Evolutionary conservation across 2,797 vertebrate species (phyloP).

Genomic region (Hydrophis major): DNA sequence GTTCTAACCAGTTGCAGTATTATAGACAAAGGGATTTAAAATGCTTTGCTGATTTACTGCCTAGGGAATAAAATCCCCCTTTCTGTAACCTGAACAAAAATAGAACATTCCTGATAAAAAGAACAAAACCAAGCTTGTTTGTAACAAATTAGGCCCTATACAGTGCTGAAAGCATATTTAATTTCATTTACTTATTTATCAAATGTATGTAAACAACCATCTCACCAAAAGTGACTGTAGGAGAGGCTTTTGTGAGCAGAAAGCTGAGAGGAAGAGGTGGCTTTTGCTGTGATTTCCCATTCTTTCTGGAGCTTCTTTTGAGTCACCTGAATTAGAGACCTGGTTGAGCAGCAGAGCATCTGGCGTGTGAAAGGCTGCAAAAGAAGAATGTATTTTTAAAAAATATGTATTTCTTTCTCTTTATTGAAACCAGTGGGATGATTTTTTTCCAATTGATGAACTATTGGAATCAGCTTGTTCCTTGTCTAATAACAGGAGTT

Average conservation of each 20-base stretch:
- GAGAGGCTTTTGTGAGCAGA: background rate
- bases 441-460: background rate
- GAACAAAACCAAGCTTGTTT: background rate
- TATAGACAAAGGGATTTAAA: background rate
- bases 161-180: background rate
- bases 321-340: background rate
- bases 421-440: background rate
- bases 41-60: slow-evolving; percentile 8
- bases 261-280: background rate
- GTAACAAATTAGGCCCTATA: background rate
- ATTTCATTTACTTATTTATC: background rate
- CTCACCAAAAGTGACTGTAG: background rate
- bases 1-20: slow-evolving; percentile 14
- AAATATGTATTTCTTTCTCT: background rate
- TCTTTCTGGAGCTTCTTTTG: background rate
- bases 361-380: background rate
- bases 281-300: background rate
- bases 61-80: background rate
- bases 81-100: background rate
- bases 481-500: background rate
- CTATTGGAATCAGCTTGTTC: background rate
- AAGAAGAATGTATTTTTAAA: background rate
- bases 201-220: background rate
- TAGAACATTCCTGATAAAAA: background rate
- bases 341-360: background rate